These are phyloP conservation scores for Drosophila repletoides DNA, from an alignment of 1,140 invertebrate species.

Conservation along the genomic window DNA sequence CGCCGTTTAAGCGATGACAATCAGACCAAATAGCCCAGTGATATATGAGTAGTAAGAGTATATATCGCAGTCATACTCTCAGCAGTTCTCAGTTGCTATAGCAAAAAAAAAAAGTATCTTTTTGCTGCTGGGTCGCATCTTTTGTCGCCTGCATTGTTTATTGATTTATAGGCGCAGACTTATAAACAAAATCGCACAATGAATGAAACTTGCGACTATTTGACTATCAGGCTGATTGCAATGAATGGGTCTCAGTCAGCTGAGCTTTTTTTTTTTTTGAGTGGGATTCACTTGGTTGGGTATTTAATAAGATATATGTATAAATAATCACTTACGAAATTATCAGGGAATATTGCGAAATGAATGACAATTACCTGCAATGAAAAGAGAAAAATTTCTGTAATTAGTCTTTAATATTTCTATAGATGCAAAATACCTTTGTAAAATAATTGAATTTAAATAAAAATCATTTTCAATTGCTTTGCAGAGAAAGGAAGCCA, in stretches of 20 bases:
- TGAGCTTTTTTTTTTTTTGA: neutral
- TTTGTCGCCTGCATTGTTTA: constrained; percentile 57
- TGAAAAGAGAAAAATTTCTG: neutral
- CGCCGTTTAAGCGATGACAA: constrained; percentile 72
- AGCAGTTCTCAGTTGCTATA: neutral
- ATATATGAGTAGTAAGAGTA: too few species aligned
- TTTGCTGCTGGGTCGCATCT: constrained; percentile 6
- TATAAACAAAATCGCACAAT: constrained; percentile 8
- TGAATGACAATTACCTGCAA: constrained; percentile 25
- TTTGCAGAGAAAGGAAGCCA: too few species aligned
- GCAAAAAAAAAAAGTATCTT: neutral
- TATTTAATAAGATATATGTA: constrained; percentile 1
- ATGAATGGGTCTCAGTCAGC: constrained; percentile 29
- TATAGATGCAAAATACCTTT: neutral
- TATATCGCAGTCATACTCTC: constrained; percentile 36
- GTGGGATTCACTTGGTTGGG: constrained; percentile 5
- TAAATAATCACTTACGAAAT: constrained; percentile 4
- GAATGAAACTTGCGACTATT: constrained; percentile 7
- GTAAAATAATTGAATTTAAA: too few species aligned
- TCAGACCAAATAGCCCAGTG: constrained; percentile 64
- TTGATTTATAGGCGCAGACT: constrained; percentile 64
- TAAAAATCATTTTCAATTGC: too few species aligned
- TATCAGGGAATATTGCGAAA: neutral
- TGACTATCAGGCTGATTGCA: constrained; percentile 45
- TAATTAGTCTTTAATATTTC: neutral